Evolutionary conservation across 2,113 vertebrate species (phyloP), one percentile per base, ranked within the genome.

Genomic region (Seriola dumerili): DNA sequence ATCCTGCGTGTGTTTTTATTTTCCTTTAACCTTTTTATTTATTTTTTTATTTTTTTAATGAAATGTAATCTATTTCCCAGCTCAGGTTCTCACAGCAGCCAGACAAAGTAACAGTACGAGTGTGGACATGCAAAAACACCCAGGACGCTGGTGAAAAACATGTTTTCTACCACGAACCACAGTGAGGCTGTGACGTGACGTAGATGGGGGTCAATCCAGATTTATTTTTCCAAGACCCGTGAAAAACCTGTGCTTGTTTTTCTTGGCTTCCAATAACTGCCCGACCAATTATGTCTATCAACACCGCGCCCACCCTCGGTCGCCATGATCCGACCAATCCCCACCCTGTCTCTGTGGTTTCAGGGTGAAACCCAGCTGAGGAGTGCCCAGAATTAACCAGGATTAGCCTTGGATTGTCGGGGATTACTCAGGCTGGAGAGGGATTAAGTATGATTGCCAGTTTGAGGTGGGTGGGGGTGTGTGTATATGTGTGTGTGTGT

Each of bases 401-500:
- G 95, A 95, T 94, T 95, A 95, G 92, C 90, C 76, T 76, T 12
- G 90, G 92, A 94, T 93, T 93, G 92, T 82, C 76, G 2, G 81
- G 91, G 94, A 95, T 95, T 95, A 95, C 92, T 89, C 89, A 82
- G 89, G 87, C 91, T 94, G 91, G 94, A 93, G 91, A 87, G 87
- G 91, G 94, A 95, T 94, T 94, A 92, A 69, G 84, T 76, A 82
- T 92, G 93, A 94, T 93, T 94, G 94, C 93, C 93, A 95, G 92
- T 90, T 94, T 93, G 81, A 83, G 77, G 89, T 77, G 81, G 83
- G 84, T 48, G 69, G 14, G 63, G 7, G 42, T 17, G 21, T 5
- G 23, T 46, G 79, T 29, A 2, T 29, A 2, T 29, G 29, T 29
- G 29, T 29, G 29, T 29, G 29, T 29, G 29, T 29, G 29, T 29